Percentiles rank a stretch among this genome's conserved stretches.
Evolutionary conservation across 2,797 vertebrate genomes (phyloP).

Genomic region (Vespertilio murinus): DNA sequence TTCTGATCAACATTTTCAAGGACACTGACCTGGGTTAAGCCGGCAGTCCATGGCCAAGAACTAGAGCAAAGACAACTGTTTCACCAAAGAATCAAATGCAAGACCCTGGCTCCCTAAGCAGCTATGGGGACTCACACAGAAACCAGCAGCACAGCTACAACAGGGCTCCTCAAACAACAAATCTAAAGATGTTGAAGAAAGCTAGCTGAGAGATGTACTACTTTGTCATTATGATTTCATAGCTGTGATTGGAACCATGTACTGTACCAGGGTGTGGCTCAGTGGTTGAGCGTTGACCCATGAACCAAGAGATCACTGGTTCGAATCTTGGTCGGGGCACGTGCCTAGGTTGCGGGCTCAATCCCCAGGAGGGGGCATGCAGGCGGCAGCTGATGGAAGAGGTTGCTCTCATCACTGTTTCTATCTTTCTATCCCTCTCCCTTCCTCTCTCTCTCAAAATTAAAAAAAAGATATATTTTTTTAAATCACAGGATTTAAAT

Average conservation of each 20-base stretch:
- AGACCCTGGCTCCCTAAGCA: background rate
- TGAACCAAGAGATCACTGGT: too few relatives aligned
- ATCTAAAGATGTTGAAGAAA: constrained; percentile 22
- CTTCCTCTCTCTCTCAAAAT: too few relatives aligned
- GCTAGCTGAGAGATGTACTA: background rate
- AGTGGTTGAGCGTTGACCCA: too few relatives aligned
- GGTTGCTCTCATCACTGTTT: too few relatives aligned
- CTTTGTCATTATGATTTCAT: background rate
- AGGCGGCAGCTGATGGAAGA: too few relatives aligned
- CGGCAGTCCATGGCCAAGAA: background rate
- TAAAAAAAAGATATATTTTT: too few relatives aligned
- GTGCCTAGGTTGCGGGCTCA: too few relatives aligned
- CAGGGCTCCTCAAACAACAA: constrained; percentile 3
- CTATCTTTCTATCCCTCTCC: too few relatives aligned
- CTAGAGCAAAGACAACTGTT: background rate
- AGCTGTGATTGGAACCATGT: constrained; percentile 27
- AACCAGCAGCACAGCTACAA: background rate
- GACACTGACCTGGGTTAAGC: constrained; percentile 1
- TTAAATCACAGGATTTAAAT: constrained; percentile 3
- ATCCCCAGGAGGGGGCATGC: too few relatives aligned
- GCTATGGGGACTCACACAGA: constrained; percentile 11
- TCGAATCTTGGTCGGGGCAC: too few relatives aligned
- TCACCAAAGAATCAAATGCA: constrained; percentile 10
- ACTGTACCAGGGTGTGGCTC: background rate
- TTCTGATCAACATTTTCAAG: constrained; percentile 60